Evolutionary conservation across 2,888 invertebrate genomes (phyloP), one percentile per base, ranked within the genome.

Genomic region (Orchesellides sinensis): DNA sequence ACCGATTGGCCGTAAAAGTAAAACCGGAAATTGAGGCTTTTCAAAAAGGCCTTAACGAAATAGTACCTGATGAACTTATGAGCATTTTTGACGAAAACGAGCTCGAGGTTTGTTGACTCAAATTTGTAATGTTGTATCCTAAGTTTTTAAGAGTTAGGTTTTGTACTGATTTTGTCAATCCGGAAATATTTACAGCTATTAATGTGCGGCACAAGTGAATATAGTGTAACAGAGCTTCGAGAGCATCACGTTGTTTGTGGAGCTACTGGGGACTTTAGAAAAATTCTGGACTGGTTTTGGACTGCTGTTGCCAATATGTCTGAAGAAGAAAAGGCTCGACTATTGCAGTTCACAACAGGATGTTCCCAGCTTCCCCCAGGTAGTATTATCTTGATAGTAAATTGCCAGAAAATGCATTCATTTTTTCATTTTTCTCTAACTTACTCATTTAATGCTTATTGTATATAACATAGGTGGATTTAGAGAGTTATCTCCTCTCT

Each of bases 71-170:
- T 91, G 96, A 96, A 91, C 92, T 98, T 88, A 92, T 98, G 84
- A 96, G 96, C 89, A 97, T 97, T 90, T 98, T 98, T 91, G 97
- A 98, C 91, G 98, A 98, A 91, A 96, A 97, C 91, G 98, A 98
- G 91, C 92, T 98, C 27, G 98, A 98, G 95, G 96, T 96, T 90
- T 19, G 56, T 23, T n/a, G 35, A 65, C n/a, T 65, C 19, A 32
- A 35, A 35, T 35, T n/a, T n/a, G n/a, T n/a, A n/a, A n/a, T n/a
- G n/a, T n/a, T n/a, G n/a, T n/a, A n/a, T n/a, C n/a, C n/a, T n/a
- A n/a, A n/a, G n/a, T n/a, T n/a, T n/a, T n/a, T n/a, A n/a, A n/a
- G n/a, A n/a, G n/a, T n/a, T n/a, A n/a, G 23, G 70, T 6, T 56
- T 54, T 21, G 21, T 17, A 23, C 40, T 85, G 89, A 89, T 89